These are phyloP conservation scores for Nomada hirtipes DNA, from an alignment of 2,888 invertebrate species.

Conservation along the genomic window DNA sequence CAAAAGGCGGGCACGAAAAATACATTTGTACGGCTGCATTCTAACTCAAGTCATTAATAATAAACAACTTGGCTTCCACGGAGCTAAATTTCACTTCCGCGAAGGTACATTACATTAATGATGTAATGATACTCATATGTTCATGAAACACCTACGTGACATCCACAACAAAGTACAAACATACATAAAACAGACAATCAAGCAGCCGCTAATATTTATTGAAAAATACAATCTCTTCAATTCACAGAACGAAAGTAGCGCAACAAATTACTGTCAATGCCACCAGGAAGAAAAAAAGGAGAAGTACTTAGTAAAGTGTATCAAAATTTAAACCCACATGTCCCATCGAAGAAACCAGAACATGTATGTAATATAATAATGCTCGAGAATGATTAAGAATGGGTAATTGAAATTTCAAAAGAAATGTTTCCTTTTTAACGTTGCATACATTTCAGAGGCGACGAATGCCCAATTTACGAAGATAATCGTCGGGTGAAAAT, in stretches of 20 bases:
- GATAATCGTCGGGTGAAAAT: conserved; percentile 51
- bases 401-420: neutral
- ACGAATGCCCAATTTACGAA: conserved; percentile 55
- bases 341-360: neutral
- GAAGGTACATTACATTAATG: conserved; percentile 10
- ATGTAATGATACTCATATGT: too few relatives aligned
- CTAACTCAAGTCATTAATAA: conserved; percentile 22
- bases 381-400: too few relatives aligned
- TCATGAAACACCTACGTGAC: conserved; percentile 13
- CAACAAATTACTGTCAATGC: neutral
- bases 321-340: neutral
- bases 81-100: conserved; percentile 38
- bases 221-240: neutral
- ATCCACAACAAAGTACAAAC: neutral
- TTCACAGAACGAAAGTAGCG: too few relatives aligned
- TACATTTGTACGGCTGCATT: neutral
- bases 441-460: neutral
- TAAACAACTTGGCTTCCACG: conserved; percentile 13
- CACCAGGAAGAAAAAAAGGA: neutral
- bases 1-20: neutral
- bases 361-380: neutral
- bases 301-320: neutral
- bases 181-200: neutral
- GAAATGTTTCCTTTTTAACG: neutral
- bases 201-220: neutral